Conservation (phyloP, 2,888 invertebrate species). For the Rotaria magnacalcarata region DNA sequence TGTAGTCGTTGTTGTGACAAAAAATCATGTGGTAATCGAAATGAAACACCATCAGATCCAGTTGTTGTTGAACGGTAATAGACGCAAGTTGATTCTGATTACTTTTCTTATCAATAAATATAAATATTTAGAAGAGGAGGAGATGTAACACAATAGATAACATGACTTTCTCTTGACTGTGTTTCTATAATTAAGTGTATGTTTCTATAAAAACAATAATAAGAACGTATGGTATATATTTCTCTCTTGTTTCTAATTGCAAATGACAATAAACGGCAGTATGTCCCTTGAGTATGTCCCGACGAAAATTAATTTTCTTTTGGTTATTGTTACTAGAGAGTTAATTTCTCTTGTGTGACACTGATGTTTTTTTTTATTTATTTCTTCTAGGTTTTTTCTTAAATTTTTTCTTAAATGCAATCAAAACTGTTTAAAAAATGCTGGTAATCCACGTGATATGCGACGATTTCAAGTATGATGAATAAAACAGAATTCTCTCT, state of each 20-base stretch:
- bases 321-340: background rate
- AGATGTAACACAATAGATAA: background rate
- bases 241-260: conserved; percentile 16
- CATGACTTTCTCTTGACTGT: background rate
- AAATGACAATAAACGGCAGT: background rate
- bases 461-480: conserved; percentile 84
- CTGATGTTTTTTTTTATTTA: background rate
- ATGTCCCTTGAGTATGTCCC: background rate
- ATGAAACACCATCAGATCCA: conserved; percentile 98
- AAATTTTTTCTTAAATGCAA: conserved; percentile 99
- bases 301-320: background rate
- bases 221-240: background rate
- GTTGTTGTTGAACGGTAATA: conserved; percentile 81
- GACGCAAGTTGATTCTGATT: background rate
- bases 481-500: background rate
- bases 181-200: background rate
- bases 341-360: background rate
- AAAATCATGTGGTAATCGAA: conserved; percentile 98
- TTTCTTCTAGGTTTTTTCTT: conserved; percentile 87
- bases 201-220: background rate
- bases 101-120: background rate
- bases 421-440: conserved; percentile 99
- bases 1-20: conserved; percentile 99
- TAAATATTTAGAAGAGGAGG: conserved; percentile 5
- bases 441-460: conserved; percentile 98